Evolutionary conservation across 23 tunicate genomes (phyloP).

Genomic region (Diplosoma virens): DNA sequence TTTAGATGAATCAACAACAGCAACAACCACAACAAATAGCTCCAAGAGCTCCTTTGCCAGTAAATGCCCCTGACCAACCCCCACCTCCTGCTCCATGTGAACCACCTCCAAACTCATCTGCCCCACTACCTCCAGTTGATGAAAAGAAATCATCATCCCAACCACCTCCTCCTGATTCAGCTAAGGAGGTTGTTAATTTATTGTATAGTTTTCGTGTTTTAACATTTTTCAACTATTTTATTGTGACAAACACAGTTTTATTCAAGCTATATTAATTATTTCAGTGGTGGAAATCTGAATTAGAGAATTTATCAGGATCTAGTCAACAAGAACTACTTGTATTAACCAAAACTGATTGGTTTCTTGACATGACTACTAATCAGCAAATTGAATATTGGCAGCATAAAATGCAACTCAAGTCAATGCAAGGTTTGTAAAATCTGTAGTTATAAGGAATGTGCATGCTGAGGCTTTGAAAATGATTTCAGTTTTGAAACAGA

Average conservation of each 20-base stretch:
- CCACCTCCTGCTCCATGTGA: constrained; percentile 69
- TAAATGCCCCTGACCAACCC: constrained; percentile 14
- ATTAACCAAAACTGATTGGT: constrained; percentile 47
- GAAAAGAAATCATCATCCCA: constrained; percentile 26
- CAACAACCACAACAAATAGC: constrained; percentile 8
- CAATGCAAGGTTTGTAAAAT: constrained; percentile 32
- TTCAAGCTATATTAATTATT: neutral
- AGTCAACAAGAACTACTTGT: constrained; percentile 30
- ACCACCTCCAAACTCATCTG: constrained; percentile 30
- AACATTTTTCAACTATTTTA: neutral
- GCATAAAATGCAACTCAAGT: constrained; percentile 49
- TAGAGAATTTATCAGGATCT: constrained; percentile 29
- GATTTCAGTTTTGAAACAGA: too few relatives aligned
- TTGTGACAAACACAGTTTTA: neutral
- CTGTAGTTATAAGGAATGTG: neutral
- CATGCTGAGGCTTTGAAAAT: too few relatives aligned
- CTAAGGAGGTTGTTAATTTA: constrained; percentile 25
- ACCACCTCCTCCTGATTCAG: constrained; percentile 55
- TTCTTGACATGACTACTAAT: constrained; percentile 38
- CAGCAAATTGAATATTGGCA: constrained; percentile 90
- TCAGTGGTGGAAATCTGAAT: constrained; percentile 78
- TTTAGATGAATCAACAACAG: too few relatives aligned
- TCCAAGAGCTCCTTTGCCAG: constrained; percentile 16
- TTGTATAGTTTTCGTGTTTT: neutral
- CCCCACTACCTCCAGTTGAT: constrained; percentile 49